A percentile compares a stretch with the other conserved stretches of the same genome.
Conservation (phyloP, 2,888 invertebrate genomes). For the Amaurobius ferox region DNA sequence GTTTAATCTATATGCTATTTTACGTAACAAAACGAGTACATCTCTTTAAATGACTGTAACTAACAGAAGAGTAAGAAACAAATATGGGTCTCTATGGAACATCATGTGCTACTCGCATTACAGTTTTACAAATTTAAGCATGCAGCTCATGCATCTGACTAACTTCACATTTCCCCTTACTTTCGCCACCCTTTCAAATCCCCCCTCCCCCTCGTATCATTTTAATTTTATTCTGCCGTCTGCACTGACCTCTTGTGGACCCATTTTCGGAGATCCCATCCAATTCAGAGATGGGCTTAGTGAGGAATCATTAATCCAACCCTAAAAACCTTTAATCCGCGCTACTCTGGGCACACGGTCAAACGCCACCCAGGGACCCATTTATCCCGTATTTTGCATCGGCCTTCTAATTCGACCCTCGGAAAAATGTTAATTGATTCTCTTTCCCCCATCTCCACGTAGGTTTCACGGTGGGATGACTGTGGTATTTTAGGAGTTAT, state of each 20-base stretch:
- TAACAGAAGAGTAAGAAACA: no score
- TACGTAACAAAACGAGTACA: no score
- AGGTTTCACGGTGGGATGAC: constrained; percentile 12
- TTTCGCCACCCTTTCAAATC: neutral
- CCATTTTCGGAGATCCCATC: constrained; percentile 6
- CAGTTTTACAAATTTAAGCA: no score
- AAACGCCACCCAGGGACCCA: constrained; percentile 68
- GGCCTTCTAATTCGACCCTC: constrained; percentile 52
- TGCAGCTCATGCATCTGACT: neutral
- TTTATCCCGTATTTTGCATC: constrained; percentile 69
- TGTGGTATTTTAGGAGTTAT: neutral
- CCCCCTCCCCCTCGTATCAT: neutral
- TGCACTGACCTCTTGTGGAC: constrained; percentile 46
- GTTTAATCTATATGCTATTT: no score
- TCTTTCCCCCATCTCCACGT: neutral
- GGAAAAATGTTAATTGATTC: constrained; percentile 16
- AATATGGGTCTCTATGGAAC: no score
- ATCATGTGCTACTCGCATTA: no score
- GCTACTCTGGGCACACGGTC: constrained; percentile 45
- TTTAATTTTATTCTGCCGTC: constrained; percentile 55
- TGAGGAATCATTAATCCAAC: constrained; percentile 30
- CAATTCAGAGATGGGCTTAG: constrained; percentile 39
- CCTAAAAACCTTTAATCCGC: constrained; percentile 59
- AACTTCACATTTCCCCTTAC: neutral
- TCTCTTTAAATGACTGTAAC: no score